These are phyloP conservation scores for Nerophis lumbriciformis DNA, from an alignment of 2,113 vertebrate species.

Conservation along the genomic window DNA sequence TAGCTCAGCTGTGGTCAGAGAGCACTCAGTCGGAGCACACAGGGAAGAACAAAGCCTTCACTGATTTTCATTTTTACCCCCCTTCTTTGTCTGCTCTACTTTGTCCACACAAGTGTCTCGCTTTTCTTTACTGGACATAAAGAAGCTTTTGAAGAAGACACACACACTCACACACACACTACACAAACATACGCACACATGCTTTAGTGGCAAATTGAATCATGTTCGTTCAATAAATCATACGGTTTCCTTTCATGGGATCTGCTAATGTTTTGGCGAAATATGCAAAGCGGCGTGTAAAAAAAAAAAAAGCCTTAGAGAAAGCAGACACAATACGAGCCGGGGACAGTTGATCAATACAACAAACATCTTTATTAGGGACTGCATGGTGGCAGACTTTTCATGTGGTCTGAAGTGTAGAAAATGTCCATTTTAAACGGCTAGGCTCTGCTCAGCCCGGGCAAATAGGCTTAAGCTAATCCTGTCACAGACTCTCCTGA, in stretches of 20 bases:
- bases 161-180: conserved; percentile 20
- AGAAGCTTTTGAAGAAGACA: conserved; percentile 38
- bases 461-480: conserved; percentile 42
- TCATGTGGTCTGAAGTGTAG: conserved; percentile 18
- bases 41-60: conserved; percentile 70
- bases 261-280: neutral
- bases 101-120: conserved; percentile 56
- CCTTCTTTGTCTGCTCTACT: conserved; percentile 63
- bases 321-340: neutral
- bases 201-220: conserved; percentile 50
- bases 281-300: neutral
- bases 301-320: neutral
- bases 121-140: conserved; percentile 57
- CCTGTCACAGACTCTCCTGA: conserved; percentile 25
- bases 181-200: conserved; percentile 6
- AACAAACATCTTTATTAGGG: conserved; percentile 2
- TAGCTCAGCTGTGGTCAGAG: conserved; percentile 68
- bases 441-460: conserved; percentile 37
- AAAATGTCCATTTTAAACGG: conserved; percentile 38
- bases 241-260: conserved; percentile 29
- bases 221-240: conserved; percentile 49
- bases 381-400: conserved; percentile 8
- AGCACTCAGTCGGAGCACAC: conserved; percentile 60
- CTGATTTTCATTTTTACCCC: conserved; percentile 67
- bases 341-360: conserved; percentile 7